A percentile compares a stretch with the other conserved stretches of the same genome.
phyloP scores from a whole-genome alignment of 2,113 vertebrate genomes.

The Grus americana region DNA sequence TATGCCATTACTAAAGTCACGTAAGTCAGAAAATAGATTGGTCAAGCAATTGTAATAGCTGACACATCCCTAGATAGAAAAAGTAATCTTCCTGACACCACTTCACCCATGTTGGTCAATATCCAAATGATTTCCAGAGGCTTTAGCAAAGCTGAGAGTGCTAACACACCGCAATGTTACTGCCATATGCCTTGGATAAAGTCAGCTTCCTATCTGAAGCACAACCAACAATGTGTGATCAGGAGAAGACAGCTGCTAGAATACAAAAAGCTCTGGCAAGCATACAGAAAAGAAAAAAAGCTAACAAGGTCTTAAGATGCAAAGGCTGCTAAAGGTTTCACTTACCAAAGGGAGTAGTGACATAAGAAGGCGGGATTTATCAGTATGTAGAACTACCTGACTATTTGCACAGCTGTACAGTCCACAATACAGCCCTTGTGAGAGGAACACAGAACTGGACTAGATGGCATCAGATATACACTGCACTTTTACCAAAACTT shows the following conservation, averaged over 20 bases:
- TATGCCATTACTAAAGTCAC: background rate
- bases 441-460: background rate
- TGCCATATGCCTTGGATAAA: background rate
- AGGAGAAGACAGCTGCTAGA: background rate
- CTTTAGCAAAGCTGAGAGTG: background rate
- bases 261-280: background rate
- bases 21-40: background rate
- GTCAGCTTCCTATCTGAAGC: background rate
- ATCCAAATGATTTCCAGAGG: background rate
- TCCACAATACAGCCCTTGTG: background rate
- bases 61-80: background rate
- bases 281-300: background rate
- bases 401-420: background rate
- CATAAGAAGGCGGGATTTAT: background rate
- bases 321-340: background rate
- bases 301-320: background rate
- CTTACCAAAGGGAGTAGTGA: background rate
- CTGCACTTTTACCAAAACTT: background rate
- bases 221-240: accelerated
- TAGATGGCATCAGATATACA: background rate
- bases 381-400: background rate
- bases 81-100: background rate
- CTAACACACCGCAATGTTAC: background rate
- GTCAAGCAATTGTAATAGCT: background rate
- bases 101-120: background rate